Evolutionary conservation across 2,888 invertebrate genomes (phyloP).

Genomic region (Lasius platythorax): DNA sequence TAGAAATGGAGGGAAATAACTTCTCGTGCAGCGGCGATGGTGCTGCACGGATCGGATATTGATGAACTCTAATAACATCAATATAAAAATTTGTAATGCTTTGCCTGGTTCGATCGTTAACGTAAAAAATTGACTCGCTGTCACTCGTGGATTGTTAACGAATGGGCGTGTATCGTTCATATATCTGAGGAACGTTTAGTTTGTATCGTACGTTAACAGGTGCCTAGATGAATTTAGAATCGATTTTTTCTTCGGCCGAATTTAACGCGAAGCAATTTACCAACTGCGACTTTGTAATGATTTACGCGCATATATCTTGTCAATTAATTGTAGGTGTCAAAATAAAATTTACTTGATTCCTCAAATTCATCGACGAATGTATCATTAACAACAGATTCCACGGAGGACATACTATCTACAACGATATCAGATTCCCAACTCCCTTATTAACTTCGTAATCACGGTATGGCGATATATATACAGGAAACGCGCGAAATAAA

Average conservation of each 20-base stretch:
- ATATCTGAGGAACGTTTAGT: not conserved
- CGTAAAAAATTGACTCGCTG: conserved; percentile 34
- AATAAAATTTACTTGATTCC: not conserved
- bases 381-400: not conserved
- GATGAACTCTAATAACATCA: conserved; percentile 71
- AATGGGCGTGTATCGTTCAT: not conserved
- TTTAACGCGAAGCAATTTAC: not conserved
- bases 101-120: conserved; percentile 33
- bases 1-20: conserved; percentile 71
- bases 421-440: conserved; percentile 38
- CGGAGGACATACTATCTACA: not conserved
- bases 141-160: conserved; percentile 33
- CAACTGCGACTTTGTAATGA: not conserved
- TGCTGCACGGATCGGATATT: conserved; percentile 65
- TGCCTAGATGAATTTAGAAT: not conserved
- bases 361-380: not conserved
- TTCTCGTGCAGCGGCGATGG: conserved; percentile 52
- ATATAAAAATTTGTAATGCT: conserved; percentile 68
- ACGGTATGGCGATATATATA: not conserved
- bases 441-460: conserved; percentile 47
- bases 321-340: not conserved
- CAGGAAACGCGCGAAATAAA: conserved; percentile 47
- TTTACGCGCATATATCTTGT: not conserved
- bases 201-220: not conserved
- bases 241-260: not conserved